Evolutionary conservation across 1,140 invertebrate species (phyloP), one percentile per base, ranked within the genome.

Genomic region (Lethocerus indicus): DNA sequence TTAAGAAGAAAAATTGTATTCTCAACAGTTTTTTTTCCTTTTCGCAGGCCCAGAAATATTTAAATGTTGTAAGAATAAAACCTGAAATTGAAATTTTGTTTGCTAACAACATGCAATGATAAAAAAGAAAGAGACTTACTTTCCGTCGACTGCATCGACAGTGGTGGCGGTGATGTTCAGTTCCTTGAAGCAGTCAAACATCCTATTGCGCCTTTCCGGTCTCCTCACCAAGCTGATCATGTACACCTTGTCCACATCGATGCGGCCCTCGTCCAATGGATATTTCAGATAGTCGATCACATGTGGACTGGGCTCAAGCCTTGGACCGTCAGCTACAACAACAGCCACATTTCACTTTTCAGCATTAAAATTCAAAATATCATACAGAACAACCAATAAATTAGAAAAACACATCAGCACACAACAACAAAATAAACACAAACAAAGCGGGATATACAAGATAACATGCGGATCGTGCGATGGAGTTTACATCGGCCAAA

Each of bases 161-260:
- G 76, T 63, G 42, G 78, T 76, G 2, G 72, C 80, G 20, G 81
- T 65, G 54, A 97, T 69, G 1, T 88, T 87, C 0, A 98, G 65
- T 59, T 87, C 79, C 18, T 79, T 64, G 43, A 97, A 83, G 47
- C 78, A 78, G 23, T 68, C 58, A 39, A 74, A 55, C 91, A 98
- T 97, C 60, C 86, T 72, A 5, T 65, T 53, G 25, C 81, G 67
- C 55, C 91, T 68, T 57, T 94, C 85, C 1, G 77, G 71, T 54
- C 94, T 68, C 54, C 93, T 67, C 42, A 75, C 64, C 39, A 98
- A 67, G 67, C 97, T 98, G 14, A 98, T 95, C 73, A 97, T 77
- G 60, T 81, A 97, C 45, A 95, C 76, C 56, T 80, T 65, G 64
- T 85, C 78, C 56, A 91, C 76, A 0, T 73, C 74, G 6, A 87